Percentiles rank a stretch among this genome's conserved stretches.
Evolutionary conservation across 2,113 vertebrate species (phyloP).

Genomic region (Gallinago paraguaiae): DNA sequence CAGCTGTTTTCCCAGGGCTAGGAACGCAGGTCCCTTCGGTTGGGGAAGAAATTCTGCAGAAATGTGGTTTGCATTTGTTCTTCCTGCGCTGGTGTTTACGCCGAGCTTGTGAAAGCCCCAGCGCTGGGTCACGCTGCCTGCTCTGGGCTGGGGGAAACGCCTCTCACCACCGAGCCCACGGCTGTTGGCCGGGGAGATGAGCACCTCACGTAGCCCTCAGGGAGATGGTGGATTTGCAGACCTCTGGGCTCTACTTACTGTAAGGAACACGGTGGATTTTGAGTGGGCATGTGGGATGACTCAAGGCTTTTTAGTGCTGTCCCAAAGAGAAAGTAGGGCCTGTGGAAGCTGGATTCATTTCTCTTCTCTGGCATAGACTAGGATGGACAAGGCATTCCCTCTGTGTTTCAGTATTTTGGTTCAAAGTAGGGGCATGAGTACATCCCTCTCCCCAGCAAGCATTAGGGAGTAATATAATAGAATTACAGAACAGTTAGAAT

Average conservation of each 20-base stretch:
- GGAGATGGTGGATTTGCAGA: background rate
- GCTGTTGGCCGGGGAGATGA: background rate
- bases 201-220: fast-evolving
- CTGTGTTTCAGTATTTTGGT: background rate
- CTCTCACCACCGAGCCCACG: fast-evolving
- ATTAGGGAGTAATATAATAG: background rate
- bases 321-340: background rate
- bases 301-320: background rate
- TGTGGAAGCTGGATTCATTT: fast-evolving
- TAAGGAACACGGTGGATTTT: background rate
- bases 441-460: background rate
- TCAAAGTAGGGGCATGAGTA: fast-evolving
- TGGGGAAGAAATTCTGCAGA: background rate
- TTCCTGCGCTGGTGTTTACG: conserved; percentile 26
- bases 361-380: background rate
- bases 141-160: fast-evolving
- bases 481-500: background rate
- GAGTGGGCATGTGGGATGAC: background rate
- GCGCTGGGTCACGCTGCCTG: background rate
- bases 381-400: background rate
- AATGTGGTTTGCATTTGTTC: conserved; percentile 53
- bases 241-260: background rate
- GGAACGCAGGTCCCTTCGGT: background rate
- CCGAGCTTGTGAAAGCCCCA: background rate
- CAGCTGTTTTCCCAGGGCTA: conserved; percentile 49